Base-by-base conservation (phyloP, 2,113 vertebrate species). In the Rhombomys opimus region DNA sequence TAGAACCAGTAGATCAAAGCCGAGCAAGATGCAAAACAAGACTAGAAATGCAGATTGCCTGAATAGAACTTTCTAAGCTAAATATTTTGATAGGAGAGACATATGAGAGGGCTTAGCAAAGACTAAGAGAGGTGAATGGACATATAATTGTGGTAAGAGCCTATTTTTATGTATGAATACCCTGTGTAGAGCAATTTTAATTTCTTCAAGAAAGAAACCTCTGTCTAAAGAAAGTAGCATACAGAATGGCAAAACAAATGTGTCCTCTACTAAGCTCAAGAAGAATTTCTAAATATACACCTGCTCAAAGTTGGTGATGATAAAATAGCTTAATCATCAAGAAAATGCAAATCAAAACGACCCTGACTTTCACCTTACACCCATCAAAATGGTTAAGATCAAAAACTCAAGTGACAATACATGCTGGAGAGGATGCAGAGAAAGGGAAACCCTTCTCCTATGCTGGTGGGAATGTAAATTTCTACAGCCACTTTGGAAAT, bases 201-300 rank as follows among this genome's bases (percentile, higher is more conserved):
- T 87, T 90, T 90, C 80, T 27, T 75, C 50, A 78, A 89, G 5
- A 85, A 94, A 81, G 3, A 50, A 76, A 41, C 72, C 72, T 18
- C 78, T 81, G 18, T 68, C 35, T 68, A 22, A 57, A 84, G 32
- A 96, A 50, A 0, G 13, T 50, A 75, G 77, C 78, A 77, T 13
- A 65, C 6, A 46, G 4, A 76, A 3, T 35, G 32, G 1, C 2
- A 68, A 89, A 67, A 25, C 20, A 86, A 86, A 76, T 68, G 13
- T 91, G 27, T 88, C 93, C 54, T 38, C 27, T 80, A 76, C 46
- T 75, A 81, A 93, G 10, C 10, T 54, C 20, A 95, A 91, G 57
- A 91, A 27, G 2, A 95, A 70, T 50, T 86, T 73, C 50, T 22
- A 46, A 76, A 57, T 80, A 63, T 50, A 90, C 8, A 8, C 75